These are phyloP conservation scores for Epizoanthus illoricatus DNA, from an alignment of 92 coral and sea anemone species.

Conservation along the genomic window DNA sequence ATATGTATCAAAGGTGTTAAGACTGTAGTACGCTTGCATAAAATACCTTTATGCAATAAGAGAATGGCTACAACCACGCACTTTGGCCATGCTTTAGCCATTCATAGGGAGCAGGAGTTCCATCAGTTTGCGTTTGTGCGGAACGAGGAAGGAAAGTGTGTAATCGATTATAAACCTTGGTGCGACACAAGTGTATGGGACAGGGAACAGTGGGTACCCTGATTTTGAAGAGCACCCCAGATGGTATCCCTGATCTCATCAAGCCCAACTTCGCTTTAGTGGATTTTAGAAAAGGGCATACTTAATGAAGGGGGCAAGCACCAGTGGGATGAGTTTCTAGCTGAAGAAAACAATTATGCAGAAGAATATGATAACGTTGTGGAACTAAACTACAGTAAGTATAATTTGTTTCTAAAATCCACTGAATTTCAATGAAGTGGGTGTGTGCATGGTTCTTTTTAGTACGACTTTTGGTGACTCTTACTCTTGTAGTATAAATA, in stretches of 20 bases:
- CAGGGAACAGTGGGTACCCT: slow-evolving; percentile 10
- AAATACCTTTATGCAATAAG: slow-evolving; percentile 29
- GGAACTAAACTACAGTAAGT: too few species aligned
- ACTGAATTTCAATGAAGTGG: too few species aligned
- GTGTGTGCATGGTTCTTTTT: too few species aligned
- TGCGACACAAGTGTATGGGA: slow-evolving; percentile 22
- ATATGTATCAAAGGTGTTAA: too few species aligned
- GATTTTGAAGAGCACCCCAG: background rate
- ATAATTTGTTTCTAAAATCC: too few species aligned
- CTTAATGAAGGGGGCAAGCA: background rate
- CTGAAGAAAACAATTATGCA: too few species aligned
- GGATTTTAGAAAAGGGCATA: slow-evolving; percentile 5
- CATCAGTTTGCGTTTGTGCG: slow-evolving; percentile 28
- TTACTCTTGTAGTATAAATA: too few species aligned
- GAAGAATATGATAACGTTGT: too few species aligned
- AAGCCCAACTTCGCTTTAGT: slow-evolving; percentile 16
- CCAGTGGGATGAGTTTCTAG: background rate
- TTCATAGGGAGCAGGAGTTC: slow-evolving; percentile 8
- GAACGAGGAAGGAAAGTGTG: slow-evolving; percentile 7
- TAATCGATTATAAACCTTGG: slow-evolving; percentile 22
- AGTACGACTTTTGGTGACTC: too few species aligned
- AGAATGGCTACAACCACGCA: slow-evolving; percentile 36
- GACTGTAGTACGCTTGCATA: slow-evolving; percentile 20
- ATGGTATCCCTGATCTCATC: background rate
- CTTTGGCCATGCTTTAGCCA: slow-evolving; percentile 7